Evolutionary conservation across 1,140 invertebrate species (phyloP), one percentile per base, ranked within the genome.

Genomic region (Drosophila aff.): DNA sequence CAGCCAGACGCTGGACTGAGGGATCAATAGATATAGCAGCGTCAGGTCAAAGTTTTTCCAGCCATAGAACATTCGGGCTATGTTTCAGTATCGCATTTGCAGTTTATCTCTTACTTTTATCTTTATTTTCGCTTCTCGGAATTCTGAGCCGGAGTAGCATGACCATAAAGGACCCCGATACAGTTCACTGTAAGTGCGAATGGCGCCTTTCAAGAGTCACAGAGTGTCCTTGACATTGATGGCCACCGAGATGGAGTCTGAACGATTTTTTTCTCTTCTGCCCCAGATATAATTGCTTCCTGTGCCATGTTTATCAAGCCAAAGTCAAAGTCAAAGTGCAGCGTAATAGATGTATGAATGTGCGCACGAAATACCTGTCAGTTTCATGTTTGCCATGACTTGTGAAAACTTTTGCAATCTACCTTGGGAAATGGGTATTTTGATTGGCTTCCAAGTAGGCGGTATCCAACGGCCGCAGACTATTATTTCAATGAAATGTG

Each of bases 151-250:
- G 2, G 13, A 38, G 23, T 23, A 41, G 3, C 26, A 38, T 31
- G 23, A 26, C 62, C 59, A 47, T 78, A 80, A 73, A 53, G 63
- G 49, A 49, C 65, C 59, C 38, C 49, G 53, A 55, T 47, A 76
- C 61, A 63, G 81, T 73, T 79, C 61, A 62, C 49, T 47, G 31
- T 55, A 65, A 74, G 68, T 69, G 65, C 76, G 67, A 78, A 66
- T 74, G 68, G 47, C 59, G 53, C 47, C 44, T 74, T 59, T 69
- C 61, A 47, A 50, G 65, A 55, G 74, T 18, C 61, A n/a, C 46
- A 43, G 49, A 64, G 67, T 64, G 74, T 75, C 80, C 80, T 78
- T 79, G 80, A 82, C 80, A 82, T 58, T 78, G 74, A 82, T 78
- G 67, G 61, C 57, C 50, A 23, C 44, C 21, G 38, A 16, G 23